phyloP scores from a whole-genome alignment of 2,888 invertebrate species.

The Cryptophagus acutangulus region DNA sequence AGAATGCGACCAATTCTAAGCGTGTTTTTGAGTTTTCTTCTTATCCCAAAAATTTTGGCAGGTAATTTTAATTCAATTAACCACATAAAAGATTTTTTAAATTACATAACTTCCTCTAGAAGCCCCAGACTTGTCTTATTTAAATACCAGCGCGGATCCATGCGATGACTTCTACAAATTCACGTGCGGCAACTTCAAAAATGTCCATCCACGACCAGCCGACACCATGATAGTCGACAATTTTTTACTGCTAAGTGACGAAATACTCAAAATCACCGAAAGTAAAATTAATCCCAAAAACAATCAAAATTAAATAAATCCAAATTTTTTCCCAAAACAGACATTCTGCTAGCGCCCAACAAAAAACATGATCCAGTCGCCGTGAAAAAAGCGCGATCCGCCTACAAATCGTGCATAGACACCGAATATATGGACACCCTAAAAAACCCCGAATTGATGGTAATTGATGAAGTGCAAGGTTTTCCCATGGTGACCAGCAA shows the following conservation, averaged over 20 bases:
- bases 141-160: slow-evolving; percentile 44
- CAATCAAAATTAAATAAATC: background rate
- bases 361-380: slow-evolving; percentile 35
- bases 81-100: too few species aligned
- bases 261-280: slow-evolving; percentile 37
- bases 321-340: slow-evolving; percentile 23
- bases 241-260: slow-evolving; percentile 44
- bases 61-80: too few species aligned
- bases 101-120: slow-evolving; percentile 27
- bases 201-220: slow-evolving; percentile 43
- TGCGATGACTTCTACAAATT: slow-evolving; percentile 50
- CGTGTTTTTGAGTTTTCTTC: too few species aligned
- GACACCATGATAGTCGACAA: slow-evolving; percentile 40
- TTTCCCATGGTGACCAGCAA: slow-evolving; percentile 38
- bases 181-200: slow-evolving; percentile 48
- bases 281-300: slow-evolving; percentile 30
- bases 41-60: too few species aligned
- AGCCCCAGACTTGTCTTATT: slow-evolving; percentile 36
- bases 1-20: too few species aligned
- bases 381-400: slow-evolving; percentile 42
- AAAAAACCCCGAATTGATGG: slow-evolving; percentile 35
- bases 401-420: slow-evolving; percentile 41
- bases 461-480: slow-evolving; percentile 37
- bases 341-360: slow-evolving; percentile 32
- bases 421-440: slow-evolving; percentile 27